Conservation (phyloP, 1,140 invertebrate genomes). For the Zaprionus lachaisei region DNA sequence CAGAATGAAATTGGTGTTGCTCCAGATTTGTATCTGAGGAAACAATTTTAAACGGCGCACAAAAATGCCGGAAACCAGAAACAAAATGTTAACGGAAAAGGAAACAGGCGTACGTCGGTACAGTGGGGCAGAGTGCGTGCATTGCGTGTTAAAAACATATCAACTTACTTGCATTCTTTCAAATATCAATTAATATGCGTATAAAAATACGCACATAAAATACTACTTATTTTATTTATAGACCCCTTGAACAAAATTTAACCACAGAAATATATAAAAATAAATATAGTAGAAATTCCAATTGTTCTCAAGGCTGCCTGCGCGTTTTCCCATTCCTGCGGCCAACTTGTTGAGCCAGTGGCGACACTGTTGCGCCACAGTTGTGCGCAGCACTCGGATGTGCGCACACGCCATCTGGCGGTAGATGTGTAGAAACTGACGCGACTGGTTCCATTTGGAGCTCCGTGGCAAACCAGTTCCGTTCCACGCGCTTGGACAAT, state of each 20-base stretch:
- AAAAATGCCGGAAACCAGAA: slow-evolving; percentile 82
- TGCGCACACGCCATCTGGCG: slow-evolving; percentile 37
- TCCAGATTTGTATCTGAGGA: slow-evolving; percentile 74
- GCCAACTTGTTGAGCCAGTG: slow-evolving; percentile 14
- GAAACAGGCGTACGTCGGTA: slow-evolving; percentile 64
- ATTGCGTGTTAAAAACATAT: background rate
- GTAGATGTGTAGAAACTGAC: background rate
- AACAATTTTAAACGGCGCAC: slow-evolving; percentile 79
- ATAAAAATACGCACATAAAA: background rate
- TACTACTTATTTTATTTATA: background rate
- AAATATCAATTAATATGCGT: background rate
- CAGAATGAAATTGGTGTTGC: slow-evolving; percentile 36
- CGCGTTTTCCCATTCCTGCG: background rate
- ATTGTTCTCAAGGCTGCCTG: background rate
- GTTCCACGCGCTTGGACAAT: slow-evolving; percentile 50
- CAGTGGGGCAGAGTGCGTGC: slow-evolving; percentile 1
- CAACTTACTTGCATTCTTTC: background rate
- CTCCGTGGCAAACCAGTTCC: slow-evolving; percentile 49
- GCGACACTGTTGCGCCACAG: slow-evolving; percentile 24
- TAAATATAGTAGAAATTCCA: background rate
- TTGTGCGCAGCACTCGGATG: slow-evolving; percentile 3
- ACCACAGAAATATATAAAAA: background rate
- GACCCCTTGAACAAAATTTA: slow-evolving; percentile 30
- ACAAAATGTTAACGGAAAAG: slow-evolving; percentile 80
- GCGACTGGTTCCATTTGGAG: background rate